Conservation (phyloP, 2,797 vertebrate species). For the Artibeus lituratus region DNA sequence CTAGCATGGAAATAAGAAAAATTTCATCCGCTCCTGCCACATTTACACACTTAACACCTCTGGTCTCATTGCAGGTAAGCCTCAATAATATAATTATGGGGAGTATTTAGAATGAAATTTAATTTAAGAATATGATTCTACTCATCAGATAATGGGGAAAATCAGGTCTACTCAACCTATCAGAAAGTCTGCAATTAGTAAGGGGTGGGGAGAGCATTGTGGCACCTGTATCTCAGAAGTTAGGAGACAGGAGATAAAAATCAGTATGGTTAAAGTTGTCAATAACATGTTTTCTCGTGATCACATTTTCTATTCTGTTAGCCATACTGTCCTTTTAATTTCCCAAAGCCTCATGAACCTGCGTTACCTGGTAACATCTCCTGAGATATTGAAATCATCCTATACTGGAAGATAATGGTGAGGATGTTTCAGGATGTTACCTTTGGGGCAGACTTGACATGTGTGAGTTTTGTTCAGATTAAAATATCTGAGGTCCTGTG, state of each 20-base stretch:
- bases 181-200: not conserved
- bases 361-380: not conserved
- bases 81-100: not conserved
- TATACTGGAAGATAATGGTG: not conserved
- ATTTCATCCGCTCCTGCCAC: not conserved
- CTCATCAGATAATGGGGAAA: not conserved
- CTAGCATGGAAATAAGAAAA: not conserved
- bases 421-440: not conserved
- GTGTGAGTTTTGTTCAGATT: not conserved
- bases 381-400: not conserved
- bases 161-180: not conserved
- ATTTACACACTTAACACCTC: not conserved
- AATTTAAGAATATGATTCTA: not conserved
- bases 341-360: not conserved
- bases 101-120: not conserved
- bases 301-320: slow-evolving; percentile 3
- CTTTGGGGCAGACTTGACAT: not conserved
- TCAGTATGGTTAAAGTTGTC: not conserved
- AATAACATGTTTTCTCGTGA: not conserved
- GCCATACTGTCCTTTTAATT: not conserved
- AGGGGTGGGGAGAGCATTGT: too few species aligned
- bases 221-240: not conserved
- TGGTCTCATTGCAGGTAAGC: not conserved
- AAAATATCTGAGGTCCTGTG: not conserved
- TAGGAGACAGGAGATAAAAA: not conserved